Percentiles rank a stretch among this genome's conserved stretches.
Evolutionary conservation across 2,113 vertebrate species (phyloP).

Genomic region (Penelope pileata): DNA sequence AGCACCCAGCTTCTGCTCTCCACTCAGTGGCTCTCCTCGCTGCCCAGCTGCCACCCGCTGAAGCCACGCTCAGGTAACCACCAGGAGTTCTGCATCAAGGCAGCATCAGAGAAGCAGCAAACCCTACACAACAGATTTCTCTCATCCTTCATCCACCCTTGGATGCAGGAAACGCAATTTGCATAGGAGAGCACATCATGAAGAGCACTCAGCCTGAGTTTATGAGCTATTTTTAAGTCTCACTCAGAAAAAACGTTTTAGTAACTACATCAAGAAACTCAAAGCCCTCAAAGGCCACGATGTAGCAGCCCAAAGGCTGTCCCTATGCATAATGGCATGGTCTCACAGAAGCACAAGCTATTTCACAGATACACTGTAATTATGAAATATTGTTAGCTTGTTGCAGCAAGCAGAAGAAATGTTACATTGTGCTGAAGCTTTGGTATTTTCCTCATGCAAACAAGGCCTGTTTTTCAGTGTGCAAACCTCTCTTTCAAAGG

Average conservation of each 20-base stretch:
- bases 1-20: not conserved
- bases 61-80: not conserved
- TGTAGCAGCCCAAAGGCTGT: not conserved
- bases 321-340: accelerated
- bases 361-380: not conserved
- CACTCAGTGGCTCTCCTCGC: not conserved
- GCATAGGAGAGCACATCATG: not conserved
- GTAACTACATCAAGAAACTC: not conserved
- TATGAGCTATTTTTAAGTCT: not conserved
- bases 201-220: not conserved
- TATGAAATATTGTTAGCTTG: not conserved
- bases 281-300: not conserved
- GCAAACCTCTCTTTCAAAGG: not conserved
- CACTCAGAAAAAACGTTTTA: not conserved
- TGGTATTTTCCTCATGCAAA: not conserved
- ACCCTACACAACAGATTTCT: not conserved
- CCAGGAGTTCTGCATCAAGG: not conserved
- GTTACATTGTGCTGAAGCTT: not conserved
- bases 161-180: not conserved
- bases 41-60: not conserved
- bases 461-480: not conserved
- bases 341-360: not conserved
- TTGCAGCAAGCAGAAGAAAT: not conserved
- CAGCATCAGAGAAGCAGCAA: not conserved
- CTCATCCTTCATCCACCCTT: not conserved